Conservation (phyloP, 2,888 invertebrate species). For the Byasa hedistus region DNA sequence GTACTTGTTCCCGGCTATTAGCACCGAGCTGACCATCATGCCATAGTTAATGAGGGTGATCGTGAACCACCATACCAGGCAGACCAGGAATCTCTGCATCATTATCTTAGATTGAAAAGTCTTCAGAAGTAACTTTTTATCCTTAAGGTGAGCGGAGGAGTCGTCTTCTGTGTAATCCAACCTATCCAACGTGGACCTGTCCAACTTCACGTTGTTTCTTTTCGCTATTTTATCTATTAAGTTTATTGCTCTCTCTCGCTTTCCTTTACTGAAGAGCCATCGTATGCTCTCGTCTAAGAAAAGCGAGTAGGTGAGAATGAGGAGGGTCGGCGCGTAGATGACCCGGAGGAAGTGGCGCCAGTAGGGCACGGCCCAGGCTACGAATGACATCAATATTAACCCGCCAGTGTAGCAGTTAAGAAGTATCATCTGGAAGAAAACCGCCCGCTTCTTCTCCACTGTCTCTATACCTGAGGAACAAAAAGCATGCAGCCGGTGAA, state of each 20-base stretch:
- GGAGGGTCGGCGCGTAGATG: conserved; percentile 67
- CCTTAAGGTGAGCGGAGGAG: conserved; percentile 45
- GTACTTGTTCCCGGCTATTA: conserved; percentile 71
- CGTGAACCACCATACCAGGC: conserved; percentile 74
- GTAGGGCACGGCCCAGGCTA: conserved; percentile 69
- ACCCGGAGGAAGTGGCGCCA: conserved; percentile 68
- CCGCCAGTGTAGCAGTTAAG: conserved; percentile 69
- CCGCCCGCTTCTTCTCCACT: conserved; percentile 64
- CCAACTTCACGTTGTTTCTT: conserved; percentile 56
- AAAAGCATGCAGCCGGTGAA: too few relatives aligned
- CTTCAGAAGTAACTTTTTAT: conserved; percentile 57
- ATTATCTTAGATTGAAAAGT: conserved; percentile 68
- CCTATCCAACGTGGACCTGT: conserved; percentile 50
- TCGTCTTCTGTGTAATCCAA: conserved; percentile 59
- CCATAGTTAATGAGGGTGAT: conserved; percentile 74
- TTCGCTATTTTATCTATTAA: conserved; percentile 66
- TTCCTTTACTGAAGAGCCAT: conserved; percentile 72
- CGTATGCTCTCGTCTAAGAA: conserved; percentile 71
- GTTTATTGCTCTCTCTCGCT: conserved; percentile 52
- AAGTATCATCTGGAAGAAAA: conserved; percentile 69
- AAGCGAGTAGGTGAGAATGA: conserved; percentile 63
- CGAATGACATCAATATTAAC: conserved; percentile 65
- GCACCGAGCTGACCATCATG: conserved; percentile 74
- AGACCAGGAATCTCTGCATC: conserved; percentile 68
- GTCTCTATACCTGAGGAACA: conserved; percentile 63